Conservation (phyloP, 2,113 vertebrate genomes). For the Agapornis roseicollis region DNA sequence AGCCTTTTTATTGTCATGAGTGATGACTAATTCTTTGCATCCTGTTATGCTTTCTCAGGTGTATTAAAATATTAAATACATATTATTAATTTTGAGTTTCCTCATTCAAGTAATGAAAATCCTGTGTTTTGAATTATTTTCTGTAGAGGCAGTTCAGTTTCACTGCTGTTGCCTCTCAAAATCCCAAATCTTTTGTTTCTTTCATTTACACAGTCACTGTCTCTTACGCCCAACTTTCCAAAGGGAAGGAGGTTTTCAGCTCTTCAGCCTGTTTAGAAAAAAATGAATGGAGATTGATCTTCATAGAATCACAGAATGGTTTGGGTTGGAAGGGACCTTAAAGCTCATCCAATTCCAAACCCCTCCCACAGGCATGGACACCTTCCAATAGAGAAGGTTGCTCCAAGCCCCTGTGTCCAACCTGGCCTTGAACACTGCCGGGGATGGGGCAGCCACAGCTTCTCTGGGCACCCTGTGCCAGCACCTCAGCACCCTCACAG, state of each 20-base stretch:
- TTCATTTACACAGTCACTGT: neutral
- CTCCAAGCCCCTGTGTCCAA: neutral
- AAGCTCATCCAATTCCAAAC: neutral
- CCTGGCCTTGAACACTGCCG: neutral
- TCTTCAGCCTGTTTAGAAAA: neutral
- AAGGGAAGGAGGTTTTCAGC: neutral
- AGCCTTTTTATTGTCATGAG: neutral
- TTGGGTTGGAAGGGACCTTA: neutral
- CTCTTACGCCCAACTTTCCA: neutral
- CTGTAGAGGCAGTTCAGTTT: neutral
- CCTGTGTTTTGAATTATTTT: neutral
- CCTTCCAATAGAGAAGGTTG: neutral
- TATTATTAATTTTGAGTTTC: neutral
- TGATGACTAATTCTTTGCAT: neutral
- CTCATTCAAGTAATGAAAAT: neutral
- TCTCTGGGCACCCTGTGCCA: neutral
- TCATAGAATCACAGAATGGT: neutral
- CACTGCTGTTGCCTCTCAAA: neutral
- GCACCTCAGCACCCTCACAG: neutral
- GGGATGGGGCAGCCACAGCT: neutral
- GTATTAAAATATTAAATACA: neutral
- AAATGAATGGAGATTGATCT: neutral
- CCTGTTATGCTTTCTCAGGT: constrained; percentile 5
- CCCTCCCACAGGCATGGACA: neutral
- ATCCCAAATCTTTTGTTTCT: neutral